These are phyloP conservation scores for Caenorhabditis doughertyi DNA, from an alignment of 2,888 invertebrate genomes.

Conservation along the genomic window DNA sequence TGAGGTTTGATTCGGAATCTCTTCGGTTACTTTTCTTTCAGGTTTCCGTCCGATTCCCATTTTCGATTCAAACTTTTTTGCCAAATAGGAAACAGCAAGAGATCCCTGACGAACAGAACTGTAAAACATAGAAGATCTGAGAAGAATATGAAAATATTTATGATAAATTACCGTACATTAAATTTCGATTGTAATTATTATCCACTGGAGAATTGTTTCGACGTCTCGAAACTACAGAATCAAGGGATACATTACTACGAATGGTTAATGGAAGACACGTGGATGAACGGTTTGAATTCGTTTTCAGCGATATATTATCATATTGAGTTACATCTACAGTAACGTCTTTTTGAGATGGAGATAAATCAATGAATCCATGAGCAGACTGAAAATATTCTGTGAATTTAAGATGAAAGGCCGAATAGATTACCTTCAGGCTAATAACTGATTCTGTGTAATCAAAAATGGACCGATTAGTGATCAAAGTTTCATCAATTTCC, in stretches of 20 bases:
- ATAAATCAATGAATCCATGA: constrained; percentile 21
- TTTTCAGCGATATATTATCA: constrained; percentile 10
- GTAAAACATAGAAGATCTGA: constrained; percentile 44
- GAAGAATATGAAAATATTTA: not conserved
- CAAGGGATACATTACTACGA: constrained; percentile 11
- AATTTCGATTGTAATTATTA: not conserved
- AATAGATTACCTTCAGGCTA: constrained; percentile 20
- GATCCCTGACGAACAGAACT: constrained; percentile 56
- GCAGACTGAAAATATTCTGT: constrained; percentile 31
- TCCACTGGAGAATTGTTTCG: not conserved
- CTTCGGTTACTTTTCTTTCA: not conserved
- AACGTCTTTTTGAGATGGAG: constrained; percentile 7
- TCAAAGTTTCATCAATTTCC: constrained; percentile 1
- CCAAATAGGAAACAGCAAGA: constrained; percentile 46
- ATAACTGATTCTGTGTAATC: constrained; percentile 1
- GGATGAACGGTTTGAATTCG: constrained; percentile 50
- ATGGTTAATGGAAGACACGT: constrained; percentile 37
- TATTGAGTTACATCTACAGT: constrained; percentile 26
- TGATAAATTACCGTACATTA: constrained; percentile 2
- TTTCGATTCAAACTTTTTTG: constrained; percentile 55
- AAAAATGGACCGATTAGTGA: not conserved
- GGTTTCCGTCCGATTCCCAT: constrained; percentile 9
- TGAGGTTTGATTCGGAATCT: not conserved
- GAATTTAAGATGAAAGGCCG: not conserved
- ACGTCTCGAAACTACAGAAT: constrained; percentile 13